Base-by-base conservation (phyloP, 2,113 vertebrate species). In the Gulo gulo region DNA sequence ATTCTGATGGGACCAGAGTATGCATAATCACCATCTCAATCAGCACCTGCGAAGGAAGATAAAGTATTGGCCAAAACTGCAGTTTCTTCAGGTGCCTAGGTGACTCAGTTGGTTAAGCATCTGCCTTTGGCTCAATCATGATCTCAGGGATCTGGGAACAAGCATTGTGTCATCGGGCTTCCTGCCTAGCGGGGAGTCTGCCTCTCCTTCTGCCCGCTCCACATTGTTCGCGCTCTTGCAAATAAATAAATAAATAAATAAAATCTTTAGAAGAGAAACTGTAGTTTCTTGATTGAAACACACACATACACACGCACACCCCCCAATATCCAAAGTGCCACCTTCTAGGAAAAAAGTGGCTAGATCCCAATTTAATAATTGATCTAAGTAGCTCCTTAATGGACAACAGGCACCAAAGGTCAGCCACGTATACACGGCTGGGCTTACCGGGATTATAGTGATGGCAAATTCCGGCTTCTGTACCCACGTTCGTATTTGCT, bases 401-500 rank as follows among this genome's bases (percentile, higher is more conserved):
- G 12, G 67, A 21, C 34, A n/a, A 18, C 2, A 67, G 6, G 59
- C 15, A 29, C 16, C 13, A n/a, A 45, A 42, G 50, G 18, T n/a
- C 45, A 39, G 29, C 50, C 42, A 26, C 20, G 15, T 1, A 7
- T 5, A 36, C 1, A 15, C 7, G 31, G 18, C 11, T 15, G 59
- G 13, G n/a, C 34, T 82, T 63, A 16, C 45, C 39, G 63, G 5
- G 26, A 36, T 23, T 12, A 21, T 9, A 6, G 18, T 0, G 34
- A 55, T 0, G 16, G 1, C 24, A 6, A 29, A 50, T 12, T 47
- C 65, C 1, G 78, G 57, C 14, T 18, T n/a, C 55, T 50, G 2
- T 1, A 7, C 10, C 50, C 18, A 9, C 0, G 2, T 8, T n/a
- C 18, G 6, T 10, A 7, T 26, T 24, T 76, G 24, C 14, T 84